A percentile compares a stretch with the other conserved stretches of the same genome.
phyloP scores from a whole-genome alignment of 2,888 invertebrate genomes.

The Masnerella sp. region DNA sequence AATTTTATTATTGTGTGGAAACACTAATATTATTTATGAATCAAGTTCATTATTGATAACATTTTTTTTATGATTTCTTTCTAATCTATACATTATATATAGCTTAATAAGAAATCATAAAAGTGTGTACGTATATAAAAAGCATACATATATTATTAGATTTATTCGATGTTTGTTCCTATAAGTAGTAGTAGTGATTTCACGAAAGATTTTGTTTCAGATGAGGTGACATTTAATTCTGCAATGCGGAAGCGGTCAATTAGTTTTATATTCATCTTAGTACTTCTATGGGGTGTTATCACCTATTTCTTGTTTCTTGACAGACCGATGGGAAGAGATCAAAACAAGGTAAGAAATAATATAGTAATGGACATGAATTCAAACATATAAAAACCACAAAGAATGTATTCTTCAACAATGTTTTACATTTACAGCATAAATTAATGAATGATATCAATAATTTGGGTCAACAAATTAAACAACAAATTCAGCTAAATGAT shows the following conservation, averaged over 20 bases:
- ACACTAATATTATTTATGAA: no score
- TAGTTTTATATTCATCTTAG: conserved; percentile 75
- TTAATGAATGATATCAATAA: conserved; percentile 68
- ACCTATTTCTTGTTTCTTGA: conserved; percentile 80
- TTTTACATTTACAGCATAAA: conserved; percentile 62
- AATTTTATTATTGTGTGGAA: no score
- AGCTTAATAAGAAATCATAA: no score
- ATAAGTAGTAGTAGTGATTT: no score
- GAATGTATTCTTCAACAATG: not conserved
- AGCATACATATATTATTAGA: no score
- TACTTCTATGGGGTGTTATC: conserved; percentile 80
- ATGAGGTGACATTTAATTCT: conserved; percentile 65
- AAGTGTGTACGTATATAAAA: no score
- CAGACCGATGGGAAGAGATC: conserved; percentile 76
- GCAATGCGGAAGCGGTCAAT: conserved; percentile 76
- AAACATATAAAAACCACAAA: no score
- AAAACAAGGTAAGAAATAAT: conserved; percentile 67
- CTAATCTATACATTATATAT: no score
- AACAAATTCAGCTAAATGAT: conserved; percentile 69
- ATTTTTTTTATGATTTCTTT: no score
- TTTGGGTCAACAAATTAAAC: conserved; percentile 67
- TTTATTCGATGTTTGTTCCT: no score
- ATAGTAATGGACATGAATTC: no score
- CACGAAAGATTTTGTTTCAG: conserved; percentile 37
- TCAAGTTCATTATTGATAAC: no score